Evolutionary conservation across 2,888 invertebrate species (phyloP), one percentile per base, ranked within the genome.

Genomic region (Galerucella nymphaeae): DNA sequence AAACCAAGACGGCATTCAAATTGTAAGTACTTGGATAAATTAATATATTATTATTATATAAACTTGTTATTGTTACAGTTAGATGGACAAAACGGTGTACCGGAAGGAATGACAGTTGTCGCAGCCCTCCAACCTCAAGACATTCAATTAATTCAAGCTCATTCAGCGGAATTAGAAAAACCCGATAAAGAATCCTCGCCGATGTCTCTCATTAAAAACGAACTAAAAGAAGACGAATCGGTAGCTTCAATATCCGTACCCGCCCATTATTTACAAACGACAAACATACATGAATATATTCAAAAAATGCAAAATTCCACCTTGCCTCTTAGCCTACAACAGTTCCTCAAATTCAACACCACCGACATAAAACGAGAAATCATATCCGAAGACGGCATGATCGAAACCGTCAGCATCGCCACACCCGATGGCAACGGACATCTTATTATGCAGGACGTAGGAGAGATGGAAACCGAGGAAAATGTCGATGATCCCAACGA

Each of bases 61-160:
- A 50, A n/a, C 8, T 50, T 8, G 8, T 9, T 16, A 20, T 48
- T n/a, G 63, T 77, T 74, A 1, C 66, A 83, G 83, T 81, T 86
- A 55, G 87, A 87, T 74, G 86, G 86, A 42, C 86, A 86, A 77
- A 89, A 89, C 4, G 89, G 89, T 23, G 86, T 89, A 4, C 88
- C 89, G 0, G 89, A 89, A 87, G 92, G 92, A 30, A 87, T 93
- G 78, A 93, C 93, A 66, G 90, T 93, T 38, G 88, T 93, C 23
- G 90, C 93, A 0, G 90, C 92, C 11, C 84, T 93, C 70, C 89
- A 89, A 81, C 93, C 93, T 0, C 93, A 92, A 79, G 93, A 93
- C 79, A 89, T 93, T 83, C 93, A 93, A 80, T 82, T 93, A 23
- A 86, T 91, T 74, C 86, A 86, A 76, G 81, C 84, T 48, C 85